Percentiles rank a stretch among this genome's conserved stretches.
Evolutionary conservation across 2,888 invertebrate species (phyloP).

Genomic region (Metallyticus violacea): DNA sequence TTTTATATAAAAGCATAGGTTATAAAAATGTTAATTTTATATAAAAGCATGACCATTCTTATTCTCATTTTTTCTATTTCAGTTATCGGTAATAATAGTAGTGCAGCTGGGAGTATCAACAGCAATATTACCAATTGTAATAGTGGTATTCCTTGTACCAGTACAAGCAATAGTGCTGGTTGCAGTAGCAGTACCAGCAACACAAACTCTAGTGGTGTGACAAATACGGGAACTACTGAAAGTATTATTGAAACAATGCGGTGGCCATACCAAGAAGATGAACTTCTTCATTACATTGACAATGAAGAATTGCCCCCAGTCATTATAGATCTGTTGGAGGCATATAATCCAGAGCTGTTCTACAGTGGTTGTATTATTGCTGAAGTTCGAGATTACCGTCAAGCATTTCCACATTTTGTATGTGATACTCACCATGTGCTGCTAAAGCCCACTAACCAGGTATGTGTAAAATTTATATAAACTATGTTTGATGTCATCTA

Average conservation of each 20-base stretch:
- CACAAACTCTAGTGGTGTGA: neutral
- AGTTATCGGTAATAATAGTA: neutral
- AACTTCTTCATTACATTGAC: constrained; percentile 82
- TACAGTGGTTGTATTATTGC: constrained; percentile 90
- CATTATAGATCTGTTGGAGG: constrained; percentile 78
- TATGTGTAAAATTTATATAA: too few species aligned
- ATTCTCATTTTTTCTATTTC: neutral
- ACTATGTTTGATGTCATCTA: too few species aligned
- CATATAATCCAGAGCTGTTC: constrained; percentile 80
- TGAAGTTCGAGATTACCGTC: constrained; percentile 85
- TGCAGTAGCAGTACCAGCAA: constrained; percentile 36
- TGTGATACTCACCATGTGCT: constrained; percentile 85
- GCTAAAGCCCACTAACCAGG: constrained; percentile 83
- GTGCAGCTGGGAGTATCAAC: neutral
- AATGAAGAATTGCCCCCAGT: constrained; percentile 88
- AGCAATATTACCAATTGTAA: neutral
- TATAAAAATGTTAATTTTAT: neutral
- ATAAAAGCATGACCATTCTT: neutral
- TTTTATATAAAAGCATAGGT: neutral
- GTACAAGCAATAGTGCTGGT: constrained; percentile 30
- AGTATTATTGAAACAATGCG: constrained; percentile 63
- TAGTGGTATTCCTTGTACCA: neutral
- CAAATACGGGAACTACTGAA: neutral
- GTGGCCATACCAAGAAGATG: constrained; percentile 88
- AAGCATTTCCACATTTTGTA: constrained; percentile 69